Evolutionary conservation across 2,888 invertebrate genomes (phyloP).

Genomic region (Panzeria rudis): DNA sequence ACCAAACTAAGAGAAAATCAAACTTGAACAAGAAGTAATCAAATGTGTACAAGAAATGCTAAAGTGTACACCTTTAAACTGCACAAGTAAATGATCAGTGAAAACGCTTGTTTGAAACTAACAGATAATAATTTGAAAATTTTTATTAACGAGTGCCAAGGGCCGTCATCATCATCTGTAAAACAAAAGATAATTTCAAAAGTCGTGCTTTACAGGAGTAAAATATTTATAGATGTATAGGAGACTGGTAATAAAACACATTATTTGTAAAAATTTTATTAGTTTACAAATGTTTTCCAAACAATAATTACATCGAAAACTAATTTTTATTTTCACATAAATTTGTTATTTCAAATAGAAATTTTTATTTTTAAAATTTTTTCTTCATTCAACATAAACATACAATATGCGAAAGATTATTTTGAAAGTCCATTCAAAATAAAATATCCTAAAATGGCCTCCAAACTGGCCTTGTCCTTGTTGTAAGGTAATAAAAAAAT

Average conservation of each 20-base stretch:
- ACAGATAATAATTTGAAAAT: conserved; percentile 27
- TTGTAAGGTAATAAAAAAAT: conserved; percentile 50
- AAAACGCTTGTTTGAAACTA: conserved; percentile 20
- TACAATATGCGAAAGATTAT: conserved; percentile 2
- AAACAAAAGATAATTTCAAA: conserved; percentile 34
- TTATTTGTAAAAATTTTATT: conserved; percentile 61
- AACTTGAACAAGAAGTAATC: neutral
- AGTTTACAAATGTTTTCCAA: conserved; percentile 68
- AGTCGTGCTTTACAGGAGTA: conserved; percentile 29
- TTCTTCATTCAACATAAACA: conserved; percentile 49
- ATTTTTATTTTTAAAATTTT: conserved; percentile 30
- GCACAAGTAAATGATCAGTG: conserved; percentile 1
- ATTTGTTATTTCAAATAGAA: conserved; percentile 38
- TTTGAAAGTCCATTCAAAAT: neutral
- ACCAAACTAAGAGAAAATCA: neutral
- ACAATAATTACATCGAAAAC: conserved; percentile 60
- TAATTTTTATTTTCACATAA: conserved; percentile 63
- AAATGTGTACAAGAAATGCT: conserved; percentile 29
- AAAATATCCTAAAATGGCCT: conserved; percentile 30
- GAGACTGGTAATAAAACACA: conserved; percentile 43
- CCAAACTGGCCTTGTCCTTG: conserved; percentile 62
- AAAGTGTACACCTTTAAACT: neutral
- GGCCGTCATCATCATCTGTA: conserved; percentile 21
- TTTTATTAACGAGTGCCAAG: conserved; percentile 58
- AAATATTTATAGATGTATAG: conserved; percentile 28